Evolutionary conservation across 2,113 vertebrate species (phyloP).

Genomic region (Andinoacara biseriatus): DNA sequence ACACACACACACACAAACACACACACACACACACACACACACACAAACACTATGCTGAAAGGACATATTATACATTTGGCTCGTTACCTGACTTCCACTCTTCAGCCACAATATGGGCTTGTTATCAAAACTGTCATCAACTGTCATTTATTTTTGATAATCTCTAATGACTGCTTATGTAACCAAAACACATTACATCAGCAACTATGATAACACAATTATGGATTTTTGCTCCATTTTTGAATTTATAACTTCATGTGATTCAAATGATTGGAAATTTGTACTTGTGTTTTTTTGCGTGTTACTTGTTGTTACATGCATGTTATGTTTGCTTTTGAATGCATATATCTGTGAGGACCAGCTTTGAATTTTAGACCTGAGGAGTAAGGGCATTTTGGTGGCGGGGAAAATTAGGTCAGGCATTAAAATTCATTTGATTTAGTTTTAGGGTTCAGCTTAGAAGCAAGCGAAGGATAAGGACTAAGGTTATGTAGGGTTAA

Average conservation of each 20-base stretch:
- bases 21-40: slow-evolving; percentile 3
- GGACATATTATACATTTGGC: slow-evolving; percentile 1
- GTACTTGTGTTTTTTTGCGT: not conserved
- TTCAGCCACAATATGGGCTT: slow-evolving; percentile 24
- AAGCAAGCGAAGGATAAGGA: not conserved
- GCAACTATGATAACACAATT: not conserved
- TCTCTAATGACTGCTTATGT: slow-evolving; percentile 22
- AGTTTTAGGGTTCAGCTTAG: not conserved
- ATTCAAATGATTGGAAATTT: not conserved
- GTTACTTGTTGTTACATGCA: not conserved
- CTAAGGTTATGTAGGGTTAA: not conserved
- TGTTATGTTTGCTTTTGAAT: not conserved
- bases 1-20: not conserved
- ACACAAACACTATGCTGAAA: not conserved
- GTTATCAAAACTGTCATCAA: slow-evolving; percentile 35
- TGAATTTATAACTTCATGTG: not conserved
- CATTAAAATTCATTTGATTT: not conserved
- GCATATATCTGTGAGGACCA: not conserved
- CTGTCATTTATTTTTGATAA: slow-evolving; percentile 40
- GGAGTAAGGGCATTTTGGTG: not conserved
- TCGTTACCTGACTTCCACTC: slow-evolving; percentile 22
- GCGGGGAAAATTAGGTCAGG: not conserved
- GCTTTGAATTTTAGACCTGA: not conserved
- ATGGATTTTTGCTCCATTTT: not conserved
- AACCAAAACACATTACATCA: slow-evolving; percentile 42